Percentiles rank a stretch among this genome's conserved stretches.
phyloP scores from a whole-genome alignment of 2,888 invertebrate species.

The Tetragnatha montana region DNA sequence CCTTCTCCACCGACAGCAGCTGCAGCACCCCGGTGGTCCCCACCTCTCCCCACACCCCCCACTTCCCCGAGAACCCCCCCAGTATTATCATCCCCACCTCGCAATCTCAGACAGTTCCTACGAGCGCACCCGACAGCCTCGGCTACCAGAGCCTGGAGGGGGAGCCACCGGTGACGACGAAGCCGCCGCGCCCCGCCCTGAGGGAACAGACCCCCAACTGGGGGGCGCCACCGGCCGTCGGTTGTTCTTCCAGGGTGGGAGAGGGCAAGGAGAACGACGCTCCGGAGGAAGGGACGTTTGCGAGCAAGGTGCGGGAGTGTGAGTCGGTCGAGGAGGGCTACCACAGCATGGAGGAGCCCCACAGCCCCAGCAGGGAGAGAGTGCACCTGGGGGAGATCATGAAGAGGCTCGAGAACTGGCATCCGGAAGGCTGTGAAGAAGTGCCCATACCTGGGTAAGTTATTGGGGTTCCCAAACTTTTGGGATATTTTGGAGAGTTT shows the following conservation, averaged over 20 bases:
- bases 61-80: slow-evolving; percentile 28
- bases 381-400: slow-evolving; percentile 60
- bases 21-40: slow-evolving; percentile 16
- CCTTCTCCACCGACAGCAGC: slow-evolving; percentile 4
- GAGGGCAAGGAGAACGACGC: slow-evolving; percentile 56
- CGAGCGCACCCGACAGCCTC: slow-evolving; percentile 42
- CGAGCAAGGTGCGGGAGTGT: slow-evolving; percentile 59
- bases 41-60: not conserved
- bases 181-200: slow-evolving; percentile 21
- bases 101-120: slow-evolving; percentile 51
- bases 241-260: not conserved
- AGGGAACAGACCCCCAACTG: slow-evolving; percentile 28
- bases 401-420: slow-evolving; percentile 56
- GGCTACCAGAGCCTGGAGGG: slow-evolving; percentile 67
- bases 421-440: slow-evolving; percentile 72
- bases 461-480: no score
- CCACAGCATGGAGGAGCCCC: slow-evolving; percentile 71
- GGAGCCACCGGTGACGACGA: slow-evolving; percentile 10
- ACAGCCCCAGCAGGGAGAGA: slow-evolving; percentile 43
- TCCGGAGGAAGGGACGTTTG: not conserved
- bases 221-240: slow-evolving; percentile 23
- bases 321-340: slow-evolving; percentile 72
- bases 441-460: slow-evolving; percentile 75
- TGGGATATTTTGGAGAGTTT: not conserved
- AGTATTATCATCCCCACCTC: not conserved